phyloP scores from a whole-genome alignment of 2,888 invertebrate species.

The Torymus aiolomorphi region DNA sequence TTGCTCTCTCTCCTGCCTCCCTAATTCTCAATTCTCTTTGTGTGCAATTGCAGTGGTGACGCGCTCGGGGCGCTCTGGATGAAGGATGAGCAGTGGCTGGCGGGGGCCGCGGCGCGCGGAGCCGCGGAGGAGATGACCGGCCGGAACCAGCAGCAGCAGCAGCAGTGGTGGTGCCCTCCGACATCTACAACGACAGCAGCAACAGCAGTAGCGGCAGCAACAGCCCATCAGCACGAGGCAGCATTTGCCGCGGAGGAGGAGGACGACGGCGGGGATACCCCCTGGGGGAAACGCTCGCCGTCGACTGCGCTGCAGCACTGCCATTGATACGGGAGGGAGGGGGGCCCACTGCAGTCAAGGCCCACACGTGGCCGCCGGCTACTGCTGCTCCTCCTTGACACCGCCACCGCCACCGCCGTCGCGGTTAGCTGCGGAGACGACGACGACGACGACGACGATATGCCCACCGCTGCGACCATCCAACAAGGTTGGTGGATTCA shows the following conservation, averaged over 20 bases:
- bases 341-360: too few relatives aligned
- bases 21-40: too few relatives aligned
- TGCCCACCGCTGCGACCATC: slow-evolving; percentile 66
- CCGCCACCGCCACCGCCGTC: slow-evolving; percentile 61
- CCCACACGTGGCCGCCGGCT: neutral
- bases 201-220: too few relatives aligned
- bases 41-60: slow-evolving; percentile 52
- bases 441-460: slow-evolving; percentile 29
- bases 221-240: too few relatives aligned
- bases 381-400: slow-evolving; percentile 60
- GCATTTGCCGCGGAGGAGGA: too few relatives aligned
- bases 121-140: slow-evolving; percentile 19
- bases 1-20: too few relatives aligned
- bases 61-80: slow-evolving; percentile 4
- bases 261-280: too few relatives aligned
- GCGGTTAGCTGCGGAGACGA: too few relatives aligned
- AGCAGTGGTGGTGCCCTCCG: too few relatives aligned
- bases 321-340: slow-evolving; percentile 59
- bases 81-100: too few relatives aligned
- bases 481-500: slow-evolving; percentile 65
- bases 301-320: slow-evolving; percentile 52
- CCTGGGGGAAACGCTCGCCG: neutral
- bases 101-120: slow-evolving; percentile 46
- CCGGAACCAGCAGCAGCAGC: neutral
- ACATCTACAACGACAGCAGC: too few relatives aligned